Percentiles rank a stretch among this genome's conserved stretches.
Conservation (phyloP, 2,888 invertebrate genomes). For the Antheraea assamensis region DNA sequence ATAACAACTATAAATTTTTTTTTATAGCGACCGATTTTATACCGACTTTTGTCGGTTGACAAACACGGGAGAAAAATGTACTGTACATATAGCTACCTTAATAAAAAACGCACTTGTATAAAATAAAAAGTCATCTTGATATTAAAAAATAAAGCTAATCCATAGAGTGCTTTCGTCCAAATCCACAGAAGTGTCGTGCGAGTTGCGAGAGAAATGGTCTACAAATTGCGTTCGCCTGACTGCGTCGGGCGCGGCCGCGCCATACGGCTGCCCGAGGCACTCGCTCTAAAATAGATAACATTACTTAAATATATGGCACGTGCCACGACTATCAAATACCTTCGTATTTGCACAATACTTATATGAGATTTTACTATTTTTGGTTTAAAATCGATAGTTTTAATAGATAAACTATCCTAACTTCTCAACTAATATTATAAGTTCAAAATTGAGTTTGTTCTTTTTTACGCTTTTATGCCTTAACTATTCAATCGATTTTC, state of each 20-base stretch:
- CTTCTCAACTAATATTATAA: too few species aligned
- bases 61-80: too few species aligned
- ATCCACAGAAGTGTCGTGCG: constrained; percentile 63
- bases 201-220: constrained; percentile 68
- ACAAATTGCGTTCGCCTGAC: constrained; percentile 70
- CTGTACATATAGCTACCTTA: neutral
- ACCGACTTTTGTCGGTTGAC: neutral
- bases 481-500: too few species aligned
- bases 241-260: constrained; percentile 46
- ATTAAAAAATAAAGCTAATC: constrained; percentile 35
- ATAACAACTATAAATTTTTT: too few species aligned
- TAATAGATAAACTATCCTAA: neutral
- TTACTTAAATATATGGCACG: constrained; percentile 31
- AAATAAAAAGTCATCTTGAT: constrained; percentile 1
- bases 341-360: constrained; percentile 6
- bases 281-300: constrained; percentile 37
- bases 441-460: too few species aligned
- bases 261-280: constrained; percentile 38
- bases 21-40: too few species aligned
- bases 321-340: constrained; percentile 19
- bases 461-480: too few species aligned
- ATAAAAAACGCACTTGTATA: neutral
- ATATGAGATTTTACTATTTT: constrained; percentile 22
- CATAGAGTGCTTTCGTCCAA: constrained; percentile 53
- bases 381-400: neutral